A percentile compares a stretch with the other conserved stretches of the same genome.
Conservation (phyloP, 2,797 vertebrate species). For the Squalus acanthias region DNA sequence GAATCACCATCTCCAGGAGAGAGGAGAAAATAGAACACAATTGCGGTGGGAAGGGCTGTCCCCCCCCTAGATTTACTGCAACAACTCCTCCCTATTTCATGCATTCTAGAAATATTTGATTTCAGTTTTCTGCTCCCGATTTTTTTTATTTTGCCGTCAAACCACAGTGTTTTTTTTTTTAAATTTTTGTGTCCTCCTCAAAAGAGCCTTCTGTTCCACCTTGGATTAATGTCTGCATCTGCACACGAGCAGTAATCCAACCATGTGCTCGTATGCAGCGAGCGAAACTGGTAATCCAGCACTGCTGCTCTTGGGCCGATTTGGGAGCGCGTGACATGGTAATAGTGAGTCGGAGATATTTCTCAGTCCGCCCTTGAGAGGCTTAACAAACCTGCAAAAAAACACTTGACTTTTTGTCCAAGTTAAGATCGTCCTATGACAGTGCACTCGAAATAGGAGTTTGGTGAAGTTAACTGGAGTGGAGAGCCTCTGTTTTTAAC, state of each 20-base stretch:
- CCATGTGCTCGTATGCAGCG: neutral
- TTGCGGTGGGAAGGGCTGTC: neutral
- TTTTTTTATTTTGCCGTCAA: neutral
- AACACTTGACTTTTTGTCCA: neutral
- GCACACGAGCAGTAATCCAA: neutral
- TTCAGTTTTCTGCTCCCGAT: neutral
- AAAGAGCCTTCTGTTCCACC: neutral
- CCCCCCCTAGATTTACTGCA: neutral
- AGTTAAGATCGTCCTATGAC: neutral
- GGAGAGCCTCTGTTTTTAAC: neutral
- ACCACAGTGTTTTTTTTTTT: too few species aligned
- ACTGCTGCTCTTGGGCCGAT: neutral
- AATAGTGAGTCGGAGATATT: neutral
- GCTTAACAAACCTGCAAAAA: neutral
- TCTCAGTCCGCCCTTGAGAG: neutral
- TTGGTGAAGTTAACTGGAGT: neutral
- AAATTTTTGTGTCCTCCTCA: neutral
- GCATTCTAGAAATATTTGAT: neutral
- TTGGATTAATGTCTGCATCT: neutral
- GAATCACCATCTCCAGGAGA: neutral
- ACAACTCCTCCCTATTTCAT: neutral
- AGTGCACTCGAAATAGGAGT: neutral
- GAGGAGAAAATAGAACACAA: neutral
- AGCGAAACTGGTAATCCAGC: neutral
- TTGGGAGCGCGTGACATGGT: neutral